Conservation (phyloP, 2,888 invertebrate genomes). For the Stictocephala bisonia region DNA sequence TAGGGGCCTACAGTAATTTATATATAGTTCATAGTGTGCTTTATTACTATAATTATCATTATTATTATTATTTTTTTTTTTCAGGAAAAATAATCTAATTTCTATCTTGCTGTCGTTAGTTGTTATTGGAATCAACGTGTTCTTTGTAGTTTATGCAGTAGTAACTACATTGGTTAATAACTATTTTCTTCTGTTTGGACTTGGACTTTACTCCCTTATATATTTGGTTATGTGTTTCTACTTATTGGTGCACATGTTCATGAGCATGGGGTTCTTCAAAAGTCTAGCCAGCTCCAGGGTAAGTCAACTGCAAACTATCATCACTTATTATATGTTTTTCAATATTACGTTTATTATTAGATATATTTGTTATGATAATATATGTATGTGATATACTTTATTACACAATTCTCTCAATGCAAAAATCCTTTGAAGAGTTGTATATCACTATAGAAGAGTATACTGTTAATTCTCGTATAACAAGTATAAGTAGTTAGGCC, state of each 20-base stretch:
- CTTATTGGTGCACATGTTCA: slow-evolving; percentile 77
- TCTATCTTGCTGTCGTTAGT: slow-evolving; percentile 74
- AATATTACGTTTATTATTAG: no score
- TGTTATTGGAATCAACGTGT: slow-evolving; percentile 82
- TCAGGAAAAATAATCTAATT: slow-evolving; percentile 75
- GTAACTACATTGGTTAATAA: slow-evolving; percentile 64
- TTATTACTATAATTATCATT: neutral
- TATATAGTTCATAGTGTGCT: neutral
- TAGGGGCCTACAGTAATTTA: no score
- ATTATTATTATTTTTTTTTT: no score
- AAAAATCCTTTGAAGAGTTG: no score
- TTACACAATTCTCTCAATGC: no score
- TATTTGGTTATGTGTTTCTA: slow-evolving; percentile 81
- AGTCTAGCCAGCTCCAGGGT: slow-evolving; percentile 67
- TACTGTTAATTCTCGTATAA: no score
- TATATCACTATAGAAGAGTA: no score
- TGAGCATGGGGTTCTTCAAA: slow-evolving; percentile 71
- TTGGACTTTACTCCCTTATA: slow-evolving; percentile 70
- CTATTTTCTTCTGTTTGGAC: slow-evolving; percentile 64
- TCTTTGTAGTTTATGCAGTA: slow-evolving; percentile 74
- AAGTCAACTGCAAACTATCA: no score
- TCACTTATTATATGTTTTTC: no score
- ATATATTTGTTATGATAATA: no score
- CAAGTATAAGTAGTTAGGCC: no score
- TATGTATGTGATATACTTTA: no score